A percentile compares a stretch with the other conserved stretches of the same genome.
Evolutionary conservation across 2,797 vertebrate genomes (phyloP).

Genomic region (Aulostomus chinensis): DNA sequence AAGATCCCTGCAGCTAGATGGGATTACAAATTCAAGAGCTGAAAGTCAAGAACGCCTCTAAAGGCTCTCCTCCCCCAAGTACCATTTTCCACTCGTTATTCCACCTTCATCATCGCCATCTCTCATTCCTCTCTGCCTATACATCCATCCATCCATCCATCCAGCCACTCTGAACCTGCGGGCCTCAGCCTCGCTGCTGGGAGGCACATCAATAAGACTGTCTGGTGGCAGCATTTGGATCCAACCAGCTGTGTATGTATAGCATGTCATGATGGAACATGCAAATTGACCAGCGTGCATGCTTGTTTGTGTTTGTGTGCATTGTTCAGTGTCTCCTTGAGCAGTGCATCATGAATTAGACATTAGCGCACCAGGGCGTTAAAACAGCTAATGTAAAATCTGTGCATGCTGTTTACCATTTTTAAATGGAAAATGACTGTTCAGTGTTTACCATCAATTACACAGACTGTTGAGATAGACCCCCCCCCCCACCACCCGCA

Average conservation of each 20-base stretch:
- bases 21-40: slow-evolving; percentile 16
- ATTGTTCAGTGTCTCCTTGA: slow-evolving; percentile 46
- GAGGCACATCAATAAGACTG: slow-evolving; percentile 29
- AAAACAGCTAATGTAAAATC: slow-evolving; percentile 29
- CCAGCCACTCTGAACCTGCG: slow-evolving; percentile 8
- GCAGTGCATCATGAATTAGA: slow-evolving; percentile 45
- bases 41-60: slow-evolving; percentile 13
- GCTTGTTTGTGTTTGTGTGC: slow-evolving; percentile 8
- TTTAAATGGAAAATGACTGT: slow-evolving; percentile 15
- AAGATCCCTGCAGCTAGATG: slow-evolving; percentile 2
- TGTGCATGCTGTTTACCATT: not conserved
- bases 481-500: too few relatives aligned
- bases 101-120: not conserved
- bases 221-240: slow-evolving; percentile 25
- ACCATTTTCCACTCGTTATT: slow-evolving; percentile 14
- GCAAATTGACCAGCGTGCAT: slow-evolving; percentile 35
- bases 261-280: slow-evolving; percentile 29
- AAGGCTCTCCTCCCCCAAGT: slow-evolving; percentile 4
- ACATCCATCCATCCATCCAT: slow-evolving; percentile 16
- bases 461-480: too few relatives aligned
- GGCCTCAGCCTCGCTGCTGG: slow-evolving; percentile 6
- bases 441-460: too few relatives aligned
- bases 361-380: slow-evolving; percentile 34
- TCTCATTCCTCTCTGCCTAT: not conserved
- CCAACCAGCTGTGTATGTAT: slow-evolving; percentile 22